phyloP scores from a whole-genome alignment of 92 coral and sea anemone genomes.

The Parazoanthus swiftii region DNA sequence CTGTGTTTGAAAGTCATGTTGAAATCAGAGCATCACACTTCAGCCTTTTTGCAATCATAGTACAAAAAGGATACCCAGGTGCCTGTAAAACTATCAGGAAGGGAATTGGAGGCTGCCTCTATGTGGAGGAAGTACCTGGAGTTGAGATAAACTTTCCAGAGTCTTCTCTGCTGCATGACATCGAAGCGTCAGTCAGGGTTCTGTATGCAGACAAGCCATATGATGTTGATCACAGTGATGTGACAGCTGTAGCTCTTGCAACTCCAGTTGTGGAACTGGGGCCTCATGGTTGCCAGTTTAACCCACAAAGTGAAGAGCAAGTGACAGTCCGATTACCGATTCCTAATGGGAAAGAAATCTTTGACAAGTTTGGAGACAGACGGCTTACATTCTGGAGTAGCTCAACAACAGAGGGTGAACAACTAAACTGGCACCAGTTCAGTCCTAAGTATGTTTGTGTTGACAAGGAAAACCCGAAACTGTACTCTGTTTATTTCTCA shows the following conservation, averaged over 20 bases:
- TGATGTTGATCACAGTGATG: constrained; percentile 84
- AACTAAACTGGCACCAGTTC: constrained; percentile 85
- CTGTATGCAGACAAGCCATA: constrained; percentile 92
- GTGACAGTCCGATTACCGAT: constrained; percentile 92
- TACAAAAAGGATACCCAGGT: constrained; percentile 83
- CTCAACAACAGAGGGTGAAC: constrained; percentile 74
- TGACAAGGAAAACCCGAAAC: constrained; percentile 60
- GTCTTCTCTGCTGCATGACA: constrained; percentile 81
- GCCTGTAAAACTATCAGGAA: constrained; percentile 76
- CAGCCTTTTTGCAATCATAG: constrained; percentile 89
- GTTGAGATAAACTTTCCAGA: constrained; percentile 90
- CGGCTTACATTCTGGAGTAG: constrained; percentile 91
- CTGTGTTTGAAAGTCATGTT: constrained; percentile 66
- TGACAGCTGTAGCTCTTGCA: constrained; percentile 73
- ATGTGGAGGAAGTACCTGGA: constrained; percentile 86
- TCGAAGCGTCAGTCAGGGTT: constrained; percentile 87
- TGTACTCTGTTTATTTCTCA: constrained; percentile 84
- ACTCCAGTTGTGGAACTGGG: constrained; percentile 90
- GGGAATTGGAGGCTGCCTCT: constrained; percentile 87
- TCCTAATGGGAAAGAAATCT: constrained; percentile 82
- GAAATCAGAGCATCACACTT: constrained; percentile 86
- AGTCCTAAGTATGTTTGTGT: constrained; percentile 62
- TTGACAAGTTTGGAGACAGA: constrained; percentile 70
- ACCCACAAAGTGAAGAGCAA: constrained; percentile 64
- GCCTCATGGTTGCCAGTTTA: constrained; percentile 89